Base-by-base conservation (phyloP, 1,140 invertebrate genomes). In the Scylla paramamosain region DNA sequence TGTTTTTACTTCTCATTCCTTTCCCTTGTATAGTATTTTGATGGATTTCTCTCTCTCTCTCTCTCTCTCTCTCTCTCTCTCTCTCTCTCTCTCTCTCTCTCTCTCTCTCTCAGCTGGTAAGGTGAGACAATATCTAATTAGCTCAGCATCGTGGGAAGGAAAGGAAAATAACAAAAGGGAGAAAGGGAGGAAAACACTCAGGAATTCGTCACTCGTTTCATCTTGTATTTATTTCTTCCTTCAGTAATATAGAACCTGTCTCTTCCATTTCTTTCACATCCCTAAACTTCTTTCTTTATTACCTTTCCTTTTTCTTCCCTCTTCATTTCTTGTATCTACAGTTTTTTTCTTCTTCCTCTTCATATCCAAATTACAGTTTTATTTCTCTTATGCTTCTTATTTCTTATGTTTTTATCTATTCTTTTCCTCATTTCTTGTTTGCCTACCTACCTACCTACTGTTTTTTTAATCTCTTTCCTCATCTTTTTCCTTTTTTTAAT, bases 1-100 rank as follows among this genome's bases (percentile, higher is more conserved):
- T 39, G 39, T 6, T 39, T 46, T 2, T 46, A 25, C 0, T 88
- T 28, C 45, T 46, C 86, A 16, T 29, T 59, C 52, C 52, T 59
- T 59, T 59, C 10, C 52, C 52, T 59, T 59, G 12, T 59, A 59
- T 14, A 12, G 0, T 59, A 59, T 59, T 59, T 20, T 8, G n/a
- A n/a, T n/a, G n/a, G n/a, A n/a, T 20, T 20, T 59, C 10, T 8
- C 52, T 59, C 52, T 59, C 10, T 59, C 10, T 59, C 52, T 59
- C 52, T n/a, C n/a, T n/a, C 46, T 14, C 46, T 48, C 46, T 48
- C 14, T 48, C 39, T 91, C 89, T 52, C 89, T 28, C 89, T 91
- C 89, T 91, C 45, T 91, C 88, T 46, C 88, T 91, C 45, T 52
- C 46, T 52, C 89, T 91, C 86, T 39, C 28, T 87, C 86, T 87